Evolutionary conservation across 2,888 invertebrate genomes (phyloP).

Genomic region (Diachrysia chrysitis): DNA sequence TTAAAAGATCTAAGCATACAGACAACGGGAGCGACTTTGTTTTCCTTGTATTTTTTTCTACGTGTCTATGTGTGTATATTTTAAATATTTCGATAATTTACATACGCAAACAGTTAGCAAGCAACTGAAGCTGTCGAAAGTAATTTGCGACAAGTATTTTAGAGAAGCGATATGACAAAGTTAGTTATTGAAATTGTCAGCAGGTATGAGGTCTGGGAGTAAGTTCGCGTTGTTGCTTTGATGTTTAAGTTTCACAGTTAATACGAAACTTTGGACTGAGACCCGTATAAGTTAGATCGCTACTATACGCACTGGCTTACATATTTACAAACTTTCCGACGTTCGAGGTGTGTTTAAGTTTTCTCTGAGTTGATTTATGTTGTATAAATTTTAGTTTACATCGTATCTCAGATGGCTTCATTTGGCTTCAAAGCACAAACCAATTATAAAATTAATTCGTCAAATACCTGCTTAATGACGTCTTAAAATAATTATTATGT

Average conservation of each 20-base stretch:
- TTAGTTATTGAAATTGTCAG: constrained; percentile 74
- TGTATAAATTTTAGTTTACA: constrained; percentile 23
- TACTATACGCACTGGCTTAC: constrained; percentile 61
- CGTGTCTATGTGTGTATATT: too few species aligned
- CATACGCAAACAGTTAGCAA: background rate
- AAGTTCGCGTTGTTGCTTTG: constrained; percentile 66
- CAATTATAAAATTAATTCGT: background rate
- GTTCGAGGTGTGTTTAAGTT: constrained; percentile 55
- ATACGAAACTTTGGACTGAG: constrained; percentile 64
- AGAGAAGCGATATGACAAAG: constrained; percentile 63
- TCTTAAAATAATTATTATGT: too few species aligned
- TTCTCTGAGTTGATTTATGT: constrained; percentile 42
- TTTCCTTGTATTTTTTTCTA: too few species aligned
- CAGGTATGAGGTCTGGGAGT: constrained; percentile 62
- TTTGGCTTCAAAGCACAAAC: background rate
- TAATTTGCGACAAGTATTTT: constrained; percentile 57
- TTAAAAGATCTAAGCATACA: too few species aligned
- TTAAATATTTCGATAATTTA: background rate
- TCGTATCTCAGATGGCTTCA: constrained; percentile 1
- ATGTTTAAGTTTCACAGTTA: constrained; percentile 72
- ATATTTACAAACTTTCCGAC: constrained; percentile 60
- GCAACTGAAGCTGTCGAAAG: constrained; percentile 34
- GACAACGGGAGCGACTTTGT: too few species aligned
- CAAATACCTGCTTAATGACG: background rate
- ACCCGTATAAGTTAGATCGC: constrained; percentile 66